Conservation (phyloP, 1,140 invertebrate genomes). For the Bursaphelenchus mucronatus region DNA sequence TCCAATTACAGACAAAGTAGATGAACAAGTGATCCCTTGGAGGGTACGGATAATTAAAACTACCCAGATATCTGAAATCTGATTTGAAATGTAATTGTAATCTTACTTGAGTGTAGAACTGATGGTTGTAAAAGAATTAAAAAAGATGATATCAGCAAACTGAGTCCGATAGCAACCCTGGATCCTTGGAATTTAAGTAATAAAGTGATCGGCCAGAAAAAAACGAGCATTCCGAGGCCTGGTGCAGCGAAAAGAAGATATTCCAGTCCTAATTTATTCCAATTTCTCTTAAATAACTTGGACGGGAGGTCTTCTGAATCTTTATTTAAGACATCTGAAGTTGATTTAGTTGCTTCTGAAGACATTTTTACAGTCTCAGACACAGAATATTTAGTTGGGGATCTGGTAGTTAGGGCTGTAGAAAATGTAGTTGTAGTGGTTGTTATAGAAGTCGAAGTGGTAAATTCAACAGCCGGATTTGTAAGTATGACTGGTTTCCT, state of each 20-base stretch:
- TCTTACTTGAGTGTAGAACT: slow-evolving; percentile 2
- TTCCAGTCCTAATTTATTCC: slow-evolving; percentile 3
- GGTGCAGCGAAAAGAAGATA: slow-evolving; percentile 5
- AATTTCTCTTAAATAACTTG: slow-evolving; percentile 4
- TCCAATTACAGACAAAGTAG: slow-evolving; percentile 35
- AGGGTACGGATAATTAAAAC: slow-evolving; percentile 24
- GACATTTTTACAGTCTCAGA: too few species aligned
- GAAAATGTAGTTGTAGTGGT: too few species aligned
- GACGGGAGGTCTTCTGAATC: background rate
- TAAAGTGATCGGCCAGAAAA: slow-evolving; percentile 3
- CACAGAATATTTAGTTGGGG: too few species aligned
- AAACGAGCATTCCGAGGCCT: slow-evolving; percentile 13
- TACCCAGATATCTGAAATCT: background rate
- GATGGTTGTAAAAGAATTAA: slow-evolving; percentile 12
- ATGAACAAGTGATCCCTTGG: slow-evolving; percentile 31
- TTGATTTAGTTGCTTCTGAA: too few species aligned
- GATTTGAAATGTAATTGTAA: background rate
- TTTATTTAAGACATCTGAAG: too few species aligned
- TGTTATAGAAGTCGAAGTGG: background rate
- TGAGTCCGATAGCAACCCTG: background rate
- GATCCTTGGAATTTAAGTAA: background rate
- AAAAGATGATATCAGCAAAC: slow-evolving; percentile 2
- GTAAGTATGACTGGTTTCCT: slow-evolving; percentile 1
- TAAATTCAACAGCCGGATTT: slow-evolving; percentile 9
- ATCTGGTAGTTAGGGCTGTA: too few species aligned